Conservation (phyloP, 92 coral and sea anemone species). For the Epizoanthus rinbou region DNA sequence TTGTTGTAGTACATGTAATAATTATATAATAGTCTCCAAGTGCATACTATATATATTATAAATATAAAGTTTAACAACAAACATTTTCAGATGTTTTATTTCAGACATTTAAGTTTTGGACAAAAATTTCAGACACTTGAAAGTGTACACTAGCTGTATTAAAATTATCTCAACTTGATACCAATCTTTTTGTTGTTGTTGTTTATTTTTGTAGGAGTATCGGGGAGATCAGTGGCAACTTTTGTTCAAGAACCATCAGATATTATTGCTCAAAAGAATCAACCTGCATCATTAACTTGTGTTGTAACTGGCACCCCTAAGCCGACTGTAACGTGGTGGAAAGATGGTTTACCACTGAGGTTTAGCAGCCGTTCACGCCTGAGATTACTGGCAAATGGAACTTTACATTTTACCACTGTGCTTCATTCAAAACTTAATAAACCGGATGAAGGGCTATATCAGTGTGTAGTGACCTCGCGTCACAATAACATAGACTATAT, state of each 20-base stretch:
- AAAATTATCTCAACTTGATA: too few relatives aligned
- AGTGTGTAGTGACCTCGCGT: constrained; percentile 74
- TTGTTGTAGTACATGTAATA: too few relatives aligned
- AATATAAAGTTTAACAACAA: too few relatives aligned
- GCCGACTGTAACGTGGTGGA: constrained; percentile 71
- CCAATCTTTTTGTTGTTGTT: too few relatives aligned
- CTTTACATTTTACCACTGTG: constrained; percentile 72
- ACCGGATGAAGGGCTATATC: constrained; percentile 91
- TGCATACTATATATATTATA: too few relatives aligned
- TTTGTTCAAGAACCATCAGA: constrained; percentile 88
- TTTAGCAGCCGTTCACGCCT: constrained; percentile 59
- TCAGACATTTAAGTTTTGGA: too few relatives aligned
- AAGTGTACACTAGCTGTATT: too few relatives aligned
- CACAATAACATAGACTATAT: constrained; percentile 43
- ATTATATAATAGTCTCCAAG: too few relatives aligned
- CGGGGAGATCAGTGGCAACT: constrained; percentile 53
- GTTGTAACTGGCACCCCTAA: constrained; percentile 66
- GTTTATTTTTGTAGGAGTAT: not conserved
- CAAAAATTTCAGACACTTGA: too few relatives aligned
- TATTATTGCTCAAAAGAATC: constrained; percentile 65
- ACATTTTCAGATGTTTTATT: too few relatives aligned
- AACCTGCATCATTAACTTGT: constrained; percentile 73
- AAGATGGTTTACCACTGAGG: constrained; percentile 60
- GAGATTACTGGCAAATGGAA: constrained; percentile 77
- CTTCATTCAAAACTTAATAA: constrained; percentile 62